A percentile compares a stretch with the other conserved stretches of the same genome.
Evolutionary conservation across 2,113 vertebrate genomes (phyloP).

Genomic region (Dolichotis patagonum): DNA sequence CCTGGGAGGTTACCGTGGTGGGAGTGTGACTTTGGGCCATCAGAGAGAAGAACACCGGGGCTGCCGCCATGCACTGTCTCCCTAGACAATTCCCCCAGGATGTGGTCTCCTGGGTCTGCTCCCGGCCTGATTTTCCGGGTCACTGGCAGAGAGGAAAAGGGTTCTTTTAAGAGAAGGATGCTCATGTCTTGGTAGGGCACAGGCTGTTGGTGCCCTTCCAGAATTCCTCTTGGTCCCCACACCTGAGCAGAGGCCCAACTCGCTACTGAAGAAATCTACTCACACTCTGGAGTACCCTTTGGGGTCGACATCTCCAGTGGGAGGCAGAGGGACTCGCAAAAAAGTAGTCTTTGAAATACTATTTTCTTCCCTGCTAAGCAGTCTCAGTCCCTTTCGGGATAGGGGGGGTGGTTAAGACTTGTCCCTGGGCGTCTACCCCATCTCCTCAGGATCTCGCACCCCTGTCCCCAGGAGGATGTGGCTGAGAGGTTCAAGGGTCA

Average conservation of each 20-base stretch:
- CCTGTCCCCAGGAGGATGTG: accelerated
- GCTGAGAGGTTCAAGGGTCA: background rate
- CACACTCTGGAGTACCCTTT: background rate
- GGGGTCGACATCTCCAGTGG: background rate
- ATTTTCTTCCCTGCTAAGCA: background rate
- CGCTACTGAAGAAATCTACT: background rate
- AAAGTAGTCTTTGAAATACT: background rate
- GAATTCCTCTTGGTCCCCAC: background rate
- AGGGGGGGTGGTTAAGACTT: background rate
- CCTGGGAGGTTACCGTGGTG: background rate
- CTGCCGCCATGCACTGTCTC: background rate
- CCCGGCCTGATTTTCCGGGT: background rate
- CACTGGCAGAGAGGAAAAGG: background rate
- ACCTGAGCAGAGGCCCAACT: background rate
- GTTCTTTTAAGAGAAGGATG: background rate
- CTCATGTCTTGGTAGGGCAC: background rate
- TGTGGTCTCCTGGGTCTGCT: background rate
- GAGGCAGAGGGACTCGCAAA: background rate
- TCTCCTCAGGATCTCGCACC: background rate
- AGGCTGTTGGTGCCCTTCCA: background rate
- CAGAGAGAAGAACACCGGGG: background rate
- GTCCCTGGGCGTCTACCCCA: background rate
- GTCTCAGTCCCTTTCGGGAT: background rate
- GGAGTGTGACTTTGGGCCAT: background rate
- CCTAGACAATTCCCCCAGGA: too few species aligned